These are phyloP conservation scores for Nothobranchius furzeri DNA, from an alignment of 2,113 vertebrate species.

Conservation along the genomic window DNA sequence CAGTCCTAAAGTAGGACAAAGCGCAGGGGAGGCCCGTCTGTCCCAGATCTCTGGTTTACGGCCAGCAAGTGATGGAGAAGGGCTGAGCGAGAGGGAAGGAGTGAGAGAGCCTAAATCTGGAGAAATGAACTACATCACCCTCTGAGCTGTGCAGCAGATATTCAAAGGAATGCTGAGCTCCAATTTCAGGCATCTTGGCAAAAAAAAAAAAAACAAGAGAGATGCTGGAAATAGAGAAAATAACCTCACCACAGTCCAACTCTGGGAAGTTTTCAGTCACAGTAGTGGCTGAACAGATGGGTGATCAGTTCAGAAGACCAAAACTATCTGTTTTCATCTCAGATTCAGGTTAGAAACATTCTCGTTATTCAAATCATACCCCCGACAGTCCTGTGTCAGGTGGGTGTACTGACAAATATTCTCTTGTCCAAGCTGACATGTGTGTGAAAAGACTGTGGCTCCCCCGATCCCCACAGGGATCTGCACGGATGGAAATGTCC, in stretches of 20 bases:
- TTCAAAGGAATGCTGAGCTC: constrained; percentile 45
- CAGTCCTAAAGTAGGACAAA: constrained; percentile 78
- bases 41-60: constrained; percentile 79
- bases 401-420: constrained; percentile 12
- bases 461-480: constrained; percentile 26
- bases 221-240: constrained; percentile 17
- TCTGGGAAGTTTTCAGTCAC: too few relatives aligned
- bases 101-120: constrained; percentile 64
- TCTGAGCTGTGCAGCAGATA: constrained; percentile 58
- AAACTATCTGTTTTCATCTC: too few relatives aligned
- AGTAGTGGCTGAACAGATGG: not conserved
- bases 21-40: constrained; percentile 76
- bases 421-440: constrained; percentile 16
- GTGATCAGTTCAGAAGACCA: constrained; percentile 4
- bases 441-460: constrained; percentile 16
- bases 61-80: constrained; percentile 41
- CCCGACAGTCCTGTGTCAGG: constrained; percentile 5
- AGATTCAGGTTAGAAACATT: not conserved
- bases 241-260: not conserved
- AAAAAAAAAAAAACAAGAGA: constrained; percentile 36
- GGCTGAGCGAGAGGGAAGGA: constrained; percentile 50
- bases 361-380: constrained; percentile 1
- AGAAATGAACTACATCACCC: constrained; percentile 60
- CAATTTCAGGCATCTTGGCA: constrained; percentile 14
- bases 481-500: constrained; percentile 34